Evolutionary conservation across 2,888 invertebrate species (phyloP).

Genomic region (Atethmia centrago): DNA sequence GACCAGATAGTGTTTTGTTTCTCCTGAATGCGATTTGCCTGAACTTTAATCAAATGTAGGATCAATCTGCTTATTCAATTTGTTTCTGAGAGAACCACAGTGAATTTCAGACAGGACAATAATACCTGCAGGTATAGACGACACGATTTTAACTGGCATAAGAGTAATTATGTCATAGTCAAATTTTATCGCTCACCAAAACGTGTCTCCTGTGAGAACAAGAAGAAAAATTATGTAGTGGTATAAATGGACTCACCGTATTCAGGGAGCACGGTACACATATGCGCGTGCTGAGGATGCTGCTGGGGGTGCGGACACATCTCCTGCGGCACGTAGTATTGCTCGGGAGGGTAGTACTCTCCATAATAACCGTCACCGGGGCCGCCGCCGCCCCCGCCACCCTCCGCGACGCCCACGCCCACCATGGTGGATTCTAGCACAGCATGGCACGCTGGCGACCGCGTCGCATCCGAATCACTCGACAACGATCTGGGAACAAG

Average conservation of each 20-base stretch:
- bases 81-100: too few species aligned
- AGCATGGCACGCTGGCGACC: slow-evolving; percentile 82
- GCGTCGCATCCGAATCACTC: slow-evolving; percentile 77
- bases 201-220: not conserved
- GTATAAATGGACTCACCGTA: slow-evolving; percentile 91
- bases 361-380: slow-evolving; percentile 87
- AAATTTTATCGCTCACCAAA: not conserved
- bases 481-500: slow-evolving; percentile 79
- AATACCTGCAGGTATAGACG: too few species aligned
- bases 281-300: slow-evolving; percentile 91
- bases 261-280: slow-evolving; percentile 94
- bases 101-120: too few species aligned
- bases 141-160: too few species aligned
- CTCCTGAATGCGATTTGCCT: too few species aligned
- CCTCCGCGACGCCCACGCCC: slow-evolving; percentile 88
- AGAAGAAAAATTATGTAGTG: not conserved
- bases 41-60: too few species aligned
- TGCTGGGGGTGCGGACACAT: slow-evolving; percentile 92
- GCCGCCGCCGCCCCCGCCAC: slow-evolving; percentile 83
- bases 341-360: slow-evolving; percentile 91
- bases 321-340: slow-evolving; percentile 90
- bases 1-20: too few species aligned
- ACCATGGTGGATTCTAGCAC: slow-evolving; percentile 85
- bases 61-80: too few species aligned
- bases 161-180: too few species aligned